A percentile compares a stretch with the other conserved stretches of the same genome.
phyloP scores from a whole-genome alignment of 1,140 invertebrate species.

The Scaptomyza hsui region DNA sequence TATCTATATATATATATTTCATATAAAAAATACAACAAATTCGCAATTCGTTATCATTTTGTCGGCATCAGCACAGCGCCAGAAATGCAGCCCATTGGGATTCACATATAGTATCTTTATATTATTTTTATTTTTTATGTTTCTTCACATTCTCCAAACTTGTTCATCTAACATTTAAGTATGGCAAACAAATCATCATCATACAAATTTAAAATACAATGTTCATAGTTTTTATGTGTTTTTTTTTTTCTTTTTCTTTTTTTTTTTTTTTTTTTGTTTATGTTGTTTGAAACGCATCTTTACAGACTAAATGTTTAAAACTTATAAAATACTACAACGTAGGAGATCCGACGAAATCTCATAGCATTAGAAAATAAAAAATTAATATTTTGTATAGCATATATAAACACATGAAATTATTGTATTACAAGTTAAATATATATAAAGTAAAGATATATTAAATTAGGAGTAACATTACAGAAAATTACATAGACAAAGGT shows the following conservation, averaged over 20 bases:
- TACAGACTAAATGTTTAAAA: slow-evolving; percentile 74
- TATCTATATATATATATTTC: slow-evolving; percentile 66
- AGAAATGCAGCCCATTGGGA: slow-evolving; percentile 37
- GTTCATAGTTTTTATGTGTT: slow-evolving; percentile 41
- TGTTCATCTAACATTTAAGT: slow-evolving; percentile 64
- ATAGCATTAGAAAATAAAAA: slow-evolving; percentile 64
- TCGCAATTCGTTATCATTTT: slow-evolving; percentile 74
- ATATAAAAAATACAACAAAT: slow-evolving; percentile 79
- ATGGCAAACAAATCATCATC: slow-evolving; percentile 65
- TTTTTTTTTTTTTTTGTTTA: slow-evolving; percentile 27
- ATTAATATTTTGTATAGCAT: slow-evolving; percentile 25
- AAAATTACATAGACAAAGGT: slow-evolving; percentile 37
- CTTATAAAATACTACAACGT: slow-evolving; percentile 82
- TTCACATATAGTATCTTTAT: neutral
- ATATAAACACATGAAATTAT: slow-evolving; percentile 50
- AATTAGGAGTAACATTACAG: slow-evolving; percentile 58
- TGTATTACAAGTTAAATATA: slow-evolving; percentile 71
- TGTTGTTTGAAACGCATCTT: slow-evolving; percentile 59
- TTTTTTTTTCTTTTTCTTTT: slow-evolving; percentile 35
- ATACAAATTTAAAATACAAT: slow-evolving; percentile 61
- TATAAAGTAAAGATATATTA: slow-evolving; percentile 66
- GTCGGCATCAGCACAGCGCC: slow-evolving; percentile 41
- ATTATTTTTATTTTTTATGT: slow-evolving; percentile 19
- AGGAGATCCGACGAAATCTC: slow-evolving; percentile 80
- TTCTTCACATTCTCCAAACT: slow-evolving; percentile 50